Evolutionary conservation across 2,113 vertebrate genomes (phyloP), one percentile per base, ranked within the genome.

Genomic region (Tylochromis polylepis): DNA sequence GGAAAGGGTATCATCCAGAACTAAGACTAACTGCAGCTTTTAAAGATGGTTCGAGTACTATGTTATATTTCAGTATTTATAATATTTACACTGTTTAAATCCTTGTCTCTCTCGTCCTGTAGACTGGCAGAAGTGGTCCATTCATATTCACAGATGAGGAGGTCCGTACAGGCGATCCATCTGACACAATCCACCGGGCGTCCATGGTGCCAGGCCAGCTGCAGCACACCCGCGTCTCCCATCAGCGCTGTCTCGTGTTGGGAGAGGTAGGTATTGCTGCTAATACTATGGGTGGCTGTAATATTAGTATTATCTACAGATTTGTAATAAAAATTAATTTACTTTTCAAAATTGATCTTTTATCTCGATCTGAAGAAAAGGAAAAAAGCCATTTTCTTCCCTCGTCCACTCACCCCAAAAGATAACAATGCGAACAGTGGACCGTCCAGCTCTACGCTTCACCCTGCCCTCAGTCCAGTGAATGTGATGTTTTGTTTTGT

Each of bases 131-230:
- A 87, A 62, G 86, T 82, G 38, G 83, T 83, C 57, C 58, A 31
- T 93, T 95, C 5, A 57, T 88, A 36, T 95, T 98, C 91, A 97
- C 98, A 0, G 98, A 99, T 0, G 98, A 99, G 34, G 98, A 99
- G 5, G 85, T 99, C 84, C 97, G 97, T 41, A 96, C 85, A 0
- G 98, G 98, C 0, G 97, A 99, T 87, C 98, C 98, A 0, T 89
- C 87, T 3, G 98, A 98, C 90, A 99, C 98, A 0, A 95, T 99
- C 90, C 96, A 97, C 0, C 95, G 97, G 1, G 97, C 96, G 22
- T 98, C 97, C 78, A 94, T 96, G 91, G 96, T 97, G 90, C 97
- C 98, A 0, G 62, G 95, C 0, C 98, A 98, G 95, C 93, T 97
- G 1, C 82, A 92, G 0, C 95, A 97, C n/a, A 93, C 95, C 2